These are phyloP conservation scores for Crematogaster levior DNA, from an alignment of 2,888 invertebrate species.

Conservation along the genomic window DNA sequence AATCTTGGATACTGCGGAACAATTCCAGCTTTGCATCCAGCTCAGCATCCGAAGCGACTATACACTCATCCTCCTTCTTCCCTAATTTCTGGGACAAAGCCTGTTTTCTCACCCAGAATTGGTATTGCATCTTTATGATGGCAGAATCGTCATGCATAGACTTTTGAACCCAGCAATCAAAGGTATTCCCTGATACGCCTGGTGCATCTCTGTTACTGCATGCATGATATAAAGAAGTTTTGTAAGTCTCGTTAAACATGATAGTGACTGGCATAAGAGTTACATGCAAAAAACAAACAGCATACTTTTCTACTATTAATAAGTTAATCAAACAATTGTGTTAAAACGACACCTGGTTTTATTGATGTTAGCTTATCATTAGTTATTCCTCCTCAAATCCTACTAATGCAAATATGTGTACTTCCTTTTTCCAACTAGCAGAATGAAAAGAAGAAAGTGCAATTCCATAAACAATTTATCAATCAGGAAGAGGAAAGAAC, in stretches of 20 bases:
- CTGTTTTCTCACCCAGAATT: slow-evolving; percentile 99
- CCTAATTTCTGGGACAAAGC: slow-evolving; percentile 96
- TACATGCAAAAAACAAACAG: neutral
- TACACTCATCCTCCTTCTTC: slow-evolving; percentile 98
- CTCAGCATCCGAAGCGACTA: slow-evolving; percentile 98
- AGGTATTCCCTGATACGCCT: slow-evolving; percentile 83
- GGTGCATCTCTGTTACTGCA: slow-evolving; percentile 78
- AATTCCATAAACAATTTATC: neutral
- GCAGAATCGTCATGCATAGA: slow-evolving; percentile 84
- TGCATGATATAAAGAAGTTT: slow-evolving; percentile 33
- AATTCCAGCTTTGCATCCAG: slow-evolving; percentile 98
- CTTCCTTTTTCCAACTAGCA: neutral
- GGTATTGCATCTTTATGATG: slow-evolving; percentile 93
- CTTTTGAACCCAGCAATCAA: slow-evolving; percentile 87
- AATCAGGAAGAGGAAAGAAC: neutral
- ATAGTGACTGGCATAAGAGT: neutral
- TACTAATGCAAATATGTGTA: neutral
- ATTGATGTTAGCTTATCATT: neutral
- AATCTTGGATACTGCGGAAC: slow-evolving; percentile 96
- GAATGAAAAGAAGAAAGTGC: neutral
- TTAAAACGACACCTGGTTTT: neutral
- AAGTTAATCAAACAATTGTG: neutral
- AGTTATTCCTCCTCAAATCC: neutral
- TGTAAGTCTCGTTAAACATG: slow-evolving; percentile 11
- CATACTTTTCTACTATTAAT: neutral